Evolutionary conservation across 1,140 invertebrate genomes (phyloP), one percentile per base, ranked within the genome.

Genomic region (Harpegnathos saltator): DNA sequence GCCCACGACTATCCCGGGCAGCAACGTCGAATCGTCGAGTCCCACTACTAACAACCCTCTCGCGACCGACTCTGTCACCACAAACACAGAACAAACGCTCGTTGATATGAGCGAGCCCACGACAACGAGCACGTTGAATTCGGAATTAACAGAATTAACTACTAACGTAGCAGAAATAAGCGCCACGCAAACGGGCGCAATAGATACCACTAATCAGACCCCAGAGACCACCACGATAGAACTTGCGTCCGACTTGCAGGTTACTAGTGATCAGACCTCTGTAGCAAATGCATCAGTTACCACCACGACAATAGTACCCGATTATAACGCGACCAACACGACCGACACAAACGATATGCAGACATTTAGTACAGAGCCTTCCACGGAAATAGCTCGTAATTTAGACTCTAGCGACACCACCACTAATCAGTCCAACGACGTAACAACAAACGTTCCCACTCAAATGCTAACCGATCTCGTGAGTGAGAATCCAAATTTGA

Each of bases 401-500:
- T 12, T 82, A 82, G 1, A n/a, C 17, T 62, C 33, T 19, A 83
- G 50, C 78, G 69, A 81, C 33, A 19, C 26, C 29, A 78, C 44
- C 17, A 83, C 65, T 80, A 80, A 80, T 68, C 82, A 15, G 29
- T 9, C 54, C 59, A 81, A 44, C 58, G 75, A 80, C 22, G 38
- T 65, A 87, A 83, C 82, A 77, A 81, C 85, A 69, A 82, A 85
- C n/a, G 4, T 50, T 48, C 68, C 86, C 38, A 44, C 9, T 66
- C 82, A 85, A 89, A 90, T 63, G 29, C 85, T 77, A 66, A 63
- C 44, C 14, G 44, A 73, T 77, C 68, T 84, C 82, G 82, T 84
- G 48, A 90, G 77, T 80, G 85, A 91, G 81, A 90, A 48, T 90
- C 91, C 93, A 93, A 93, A 85, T 93, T 50, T 91, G 87, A 84